Conservation (phyloP, 2,888 invertebrate genomes). For the Ormyrus labotus region DNA sequence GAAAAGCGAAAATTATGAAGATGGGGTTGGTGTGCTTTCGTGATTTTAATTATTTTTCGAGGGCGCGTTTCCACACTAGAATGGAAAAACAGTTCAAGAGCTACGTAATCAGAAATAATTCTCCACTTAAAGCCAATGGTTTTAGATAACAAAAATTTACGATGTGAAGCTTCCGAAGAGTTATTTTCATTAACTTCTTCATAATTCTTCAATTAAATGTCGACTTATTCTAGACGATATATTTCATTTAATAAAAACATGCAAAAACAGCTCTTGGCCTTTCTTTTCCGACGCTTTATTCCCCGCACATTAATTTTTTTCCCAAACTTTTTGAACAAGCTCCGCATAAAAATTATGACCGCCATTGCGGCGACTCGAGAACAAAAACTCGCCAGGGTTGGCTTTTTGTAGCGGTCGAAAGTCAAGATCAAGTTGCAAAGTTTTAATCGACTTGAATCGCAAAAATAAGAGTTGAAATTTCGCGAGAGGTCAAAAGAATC, state of each 20-base stretch:
- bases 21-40: background rate
- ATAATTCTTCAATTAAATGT: too few species aligned
- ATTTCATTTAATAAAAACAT: too few species aligned
- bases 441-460: slow-evolving; percentile 26
- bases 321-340: slow-evolving; percentile 1
- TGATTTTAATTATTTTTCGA: slow-evolving; percentile 2
- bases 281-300: background rate
- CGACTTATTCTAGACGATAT: too few species aligned
- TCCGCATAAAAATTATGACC: slow-evolving; percentile 13
- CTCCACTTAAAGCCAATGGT: too few species aligned
- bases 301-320: slow-evolving; percentile 9
- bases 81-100: too few species aligned
- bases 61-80: background rate
- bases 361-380: background rate
- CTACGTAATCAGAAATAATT: too few species aligned
- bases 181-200: too few species aligned
- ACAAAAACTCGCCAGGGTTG: too few species aligned
- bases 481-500: background rate
- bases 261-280: too few species aligned
- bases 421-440: slow-evolving; percentile 19
- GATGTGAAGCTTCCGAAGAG: too few species aligned
- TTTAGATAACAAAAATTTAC: too few species aligned
- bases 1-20: background rate
- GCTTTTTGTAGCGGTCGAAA: background rate
- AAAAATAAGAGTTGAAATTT: slow-evolving; percentile 16